Percentiles rank a stretch among this genome's conserved stretches.
phyloP scores from a whole-genome alignment of 2,797 vertebrate species.

The Acrossocheilus fasciatus region DNA sequence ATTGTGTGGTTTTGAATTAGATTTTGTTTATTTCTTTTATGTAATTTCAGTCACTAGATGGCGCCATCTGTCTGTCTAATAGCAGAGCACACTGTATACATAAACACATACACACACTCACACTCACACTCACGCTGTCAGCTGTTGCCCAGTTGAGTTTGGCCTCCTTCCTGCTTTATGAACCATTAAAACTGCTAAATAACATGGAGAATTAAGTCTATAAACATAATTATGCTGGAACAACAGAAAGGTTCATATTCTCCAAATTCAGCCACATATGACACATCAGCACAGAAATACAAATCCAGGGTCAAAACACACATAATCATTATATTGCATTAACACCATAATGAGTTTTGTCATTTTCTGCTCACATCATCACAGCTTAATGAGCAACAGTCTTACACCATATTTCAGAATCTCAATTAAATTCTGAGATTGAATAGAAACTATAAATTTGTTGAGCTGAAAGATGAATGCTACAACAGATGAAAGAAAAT shows the following conservation, averaged over 20 bases:
- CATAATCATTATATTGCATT: constrained; percentile 24
- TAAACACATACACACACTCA: not conserved
- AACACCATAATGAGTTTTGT: not conserved
- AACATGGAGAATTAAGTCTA: constrained; percentile 5
- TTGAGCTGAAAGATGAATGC: not conserved
- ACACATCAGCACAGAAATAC: not conserved
- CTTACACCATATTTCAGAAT: constrained; percentile 14
- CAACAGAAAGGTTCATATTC: constrained; percentile 2
- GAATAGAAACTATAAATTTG: not conserved
- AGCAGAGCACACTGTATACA: not conserved
- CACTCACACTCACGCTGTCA: too few relatives aligned
- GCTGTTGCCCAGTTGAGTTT: not conserved
- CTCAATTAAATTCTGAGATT: not conserved
- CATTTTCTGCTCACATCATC: constrained; percentile 20
- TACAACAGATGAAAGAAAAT: not conserved
- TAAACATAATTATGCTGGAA: constrained; percentile 29
- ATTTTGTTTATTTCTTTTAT: not conserved
- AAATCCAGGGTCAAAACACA: not conserved
- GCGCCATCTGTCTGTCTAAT: constrained; percentile 14
- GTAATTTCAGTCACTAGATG: constrained; percentile 38
- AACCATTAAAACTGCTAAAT: constrained; percentile 31
- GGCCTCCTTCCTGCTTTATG: constrained; percentile 2
- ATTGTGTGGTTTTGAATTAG: not conserved
- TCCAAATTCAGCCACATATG: not conserved
- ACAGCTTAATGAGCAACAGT: constrained; percentile 4